Base-by-base conservation (phyloP, 2,113 vertebrate genomes). In the Entomyzon cyanotis region DNA sequence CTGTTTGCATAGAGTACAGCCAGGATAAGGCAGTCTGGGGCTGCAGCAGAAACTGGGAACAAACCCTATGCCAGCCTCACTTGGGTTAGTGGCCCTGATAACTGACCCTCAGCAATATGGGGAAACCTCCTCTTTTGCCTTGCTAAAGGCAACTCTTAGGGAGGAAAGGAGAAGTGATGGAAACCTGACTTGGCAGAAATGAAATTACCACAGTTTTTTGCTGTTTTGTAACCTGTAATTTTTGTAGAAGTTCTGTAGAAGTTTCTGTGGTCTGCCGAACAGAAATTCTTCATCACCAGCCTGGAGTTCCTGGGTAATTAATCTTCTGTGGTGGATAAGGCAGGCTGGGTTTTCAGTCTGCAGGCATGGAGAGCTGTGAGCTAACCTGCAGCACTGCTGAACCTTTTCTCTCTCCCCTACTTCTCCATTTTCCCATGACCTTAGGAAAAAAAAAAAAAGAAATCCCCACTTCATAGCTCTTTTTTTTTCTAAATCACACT, bases 351-450 rank as follows among this genome's bases (percentile, higher is more conserved):
- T 88, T 77, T 92, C 4, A 3, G 47, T 88, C 75, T 90, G 42
- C 82, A 92, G 49, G 82, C 75, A 0, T 6, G 68, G 86, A 93
- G 84, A 65, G 60, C 90, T 87, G 3, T 81, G 77, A 93, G 92
- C 73, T 92, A 89, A 96, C 92, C 69, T 69, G 1, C 75, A 71
- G 92, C 86, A 68, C 73, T 1, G 11, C 73, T 84, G 87, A 89
- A 85, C 80, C 84, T 94, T 68, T 89, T 91, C 84, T 94, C 91
- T 68, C 83, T 93, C 80, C 86, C 62, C 83, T 90, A 78, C 92
- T 95, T 94, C 91, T 96, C 96, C 86, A 75, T 95, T 97, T 97
- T 97, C 96, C 95, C 96, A 97, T 97, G 96, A 97, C 96, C 96
- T 95, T 93, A 87, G 87, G 69, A 82, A 74, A 82, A 92, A 94